Evolutionary conservation across 2,888 invertebrate species (phyloP).

Genomic region (Tetanocera ferruginea): DNA sequence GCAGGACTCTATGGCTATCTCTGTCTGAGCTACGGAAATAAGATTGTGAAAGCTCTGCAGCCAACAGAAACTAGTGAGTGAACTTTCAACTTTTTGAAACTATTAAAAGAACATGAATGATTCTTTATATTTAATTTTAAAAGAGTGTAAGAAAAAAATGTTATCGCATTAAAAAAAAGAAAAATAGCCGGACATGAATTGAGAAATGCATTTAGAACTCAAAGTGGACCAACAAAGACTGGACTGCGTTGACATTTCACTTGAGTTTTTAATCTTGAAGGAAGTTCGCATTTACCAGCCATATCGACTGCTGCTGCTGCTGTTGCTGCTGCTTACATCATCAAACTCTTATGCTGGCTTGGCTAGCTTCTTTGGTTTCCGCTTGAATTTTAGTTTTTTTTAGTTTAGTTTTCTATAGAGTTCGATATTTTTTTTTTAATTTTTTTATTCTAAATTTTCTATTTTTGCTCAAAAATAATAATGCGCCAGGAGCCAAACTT

Average conservation of each 20-base stretch:
- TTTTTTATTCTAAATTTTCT: not conserved
- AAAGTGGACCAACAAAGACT: not conserved
- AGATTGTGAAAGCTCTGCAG: not conserved
- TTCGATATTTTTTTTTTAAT: not conserved
- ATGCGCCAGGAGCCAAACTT: slow-evolving; percentile 19
- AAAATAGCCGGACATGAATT: not conserved
- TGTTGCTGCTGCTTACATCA: not conserved
- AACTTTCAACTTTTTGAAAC: slow-evolving; percentile 7
- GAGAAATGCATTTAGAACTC: not conserved
- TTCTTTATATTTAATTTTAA: slow-evolving; percentile 22
- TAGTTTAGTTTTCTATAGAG: not conserved
- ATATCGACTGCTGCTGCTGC: not conserved
- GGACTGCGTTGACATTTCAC: slow-evolving; percentile 16
- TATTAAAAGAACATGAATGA: slow-evolving; percentile 21
- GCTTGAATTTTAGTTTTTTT: not conserved
- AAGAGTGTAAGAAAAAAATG: not conserved
- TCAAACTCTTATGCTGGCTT: not conserved
- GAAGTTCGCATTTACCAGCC: slow-evolving; percentile 4
- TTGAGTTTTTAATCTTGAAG: slow-evolving; percentile 20
- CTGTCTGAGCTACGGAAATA: not conserved
- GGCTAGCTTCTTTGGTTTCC: slow-evolving; percentile 9
- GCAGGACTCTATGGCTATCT: not conserved
- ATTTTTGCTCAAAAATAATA: not conserved
- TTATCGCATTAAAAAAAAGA: not conserved
- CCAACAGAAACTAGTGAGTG: not conserved